Evolutionary conservation across 2,888 invertebrate genomes (phyloP).

Genomic region (Chloromyia formosa): DNA sequence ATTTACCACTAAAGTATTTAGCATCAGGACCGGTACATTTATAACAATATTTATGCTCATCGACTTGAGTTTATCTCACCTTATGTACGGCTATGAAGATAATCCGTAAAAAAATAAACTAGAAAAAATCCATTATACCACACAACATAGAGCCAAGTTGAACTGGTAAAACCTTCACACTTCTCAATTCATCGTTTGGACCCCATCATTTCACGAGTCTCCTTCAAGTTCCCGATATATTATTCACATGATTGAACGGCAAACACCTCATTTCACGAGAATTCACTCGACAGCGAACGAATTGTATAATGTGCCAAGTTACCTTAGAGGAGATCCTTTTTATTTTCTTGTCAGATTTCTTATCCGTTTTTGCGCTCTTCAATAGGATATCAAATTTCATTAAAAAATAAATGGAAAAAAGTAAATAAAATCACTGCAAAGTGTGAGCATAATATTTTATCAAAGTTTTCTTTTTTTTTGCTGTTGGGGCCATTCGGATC

Average conservation of each 20-base stretch:
- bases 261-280: conserved; percentile 43
- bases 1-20: no score
- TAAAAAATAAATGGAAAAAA: neutral
- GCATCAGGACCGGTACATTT: no score
- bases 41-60: no score
- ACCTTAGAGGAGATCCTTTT: neutral
- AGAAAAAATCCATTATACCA: no score
- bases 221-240: conserved; percentile 39
- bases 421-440: conserved; percentile 4
- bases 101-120: no score
- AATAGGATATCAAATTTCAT: conserved; percentile 39
- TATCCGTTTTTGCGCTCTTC: conserved; percentile 11
- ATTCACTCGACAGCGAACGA: conserved; percentile 22
- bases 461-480: no score
- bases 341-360: conserved; percentile 12
- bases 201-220: neutral
- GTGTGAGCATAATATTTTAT: neutral
- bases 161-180: conserved; percentile 25
- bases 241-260: conserved; percentile 36
- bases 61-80: no score
- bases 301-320: conserved; percentile 3
- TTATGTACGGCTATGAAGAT: no score
- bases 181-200: neutral
- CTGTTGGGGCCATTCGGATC: no score
- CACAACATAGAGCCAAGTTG: neutral